Evolutionary conservation across 2,797 vertebrate genomes (phyloP).

Genomic region (Eidolon dupreanum): DNA sequence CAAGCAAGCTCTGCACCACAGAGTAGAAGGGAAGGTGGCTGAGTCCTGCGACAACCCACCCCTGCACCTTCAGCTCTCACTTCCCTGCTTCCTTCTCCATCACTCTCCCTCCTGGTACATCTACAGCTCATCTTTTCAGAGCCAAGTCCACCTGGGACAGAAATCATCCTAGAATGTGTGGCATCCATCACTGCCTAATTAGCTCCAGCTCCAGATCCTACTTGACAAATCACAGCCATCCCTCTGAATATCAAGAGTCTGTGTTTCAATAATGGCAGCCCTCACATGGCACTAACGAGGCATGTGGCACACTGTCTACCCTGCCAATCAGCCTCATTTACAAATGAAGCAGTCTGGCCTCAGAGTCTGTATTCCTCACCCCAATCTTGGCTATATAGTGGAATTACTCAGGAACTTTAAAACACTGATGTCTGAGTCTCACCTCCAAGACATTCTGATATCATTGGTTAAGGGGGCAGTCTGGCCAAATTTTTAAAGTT

Average conservation of each 20-base stretch:
- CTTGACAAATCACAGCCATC: background rate
- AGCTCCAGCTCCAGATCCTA: fast-evolving
- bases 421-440: background rate
- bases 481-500: background rate
- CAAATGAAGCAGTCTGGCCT: background rate
- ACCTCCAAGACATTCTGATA: background rate
- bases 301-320: fast-evolving
- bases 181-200: background rate
- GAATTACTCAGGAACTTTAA: background rate
- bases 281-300: fast-evolving
- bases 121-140: background rate
- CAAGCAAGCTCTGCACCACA: fast-evolving
- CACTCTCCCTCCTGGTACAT: background rate
- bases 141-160: background rate
- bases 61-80: background rate
- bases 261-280: fast-evolving
- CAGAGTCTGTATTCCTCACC: background rate
- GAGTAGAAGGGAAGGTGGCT: background rate
- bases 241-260: fast-evolving
- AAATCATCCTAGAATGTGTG: background rate
- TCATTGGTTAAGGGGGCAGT: background rate
- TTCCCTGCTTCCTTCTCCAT: background rate
- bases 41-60: background rate
- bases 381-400: fast-evolving
- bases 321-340: background rate